Conservation (phyloP, 2,113 vertebrate genomes). For the Entomyzon cyanotis region DNA sequence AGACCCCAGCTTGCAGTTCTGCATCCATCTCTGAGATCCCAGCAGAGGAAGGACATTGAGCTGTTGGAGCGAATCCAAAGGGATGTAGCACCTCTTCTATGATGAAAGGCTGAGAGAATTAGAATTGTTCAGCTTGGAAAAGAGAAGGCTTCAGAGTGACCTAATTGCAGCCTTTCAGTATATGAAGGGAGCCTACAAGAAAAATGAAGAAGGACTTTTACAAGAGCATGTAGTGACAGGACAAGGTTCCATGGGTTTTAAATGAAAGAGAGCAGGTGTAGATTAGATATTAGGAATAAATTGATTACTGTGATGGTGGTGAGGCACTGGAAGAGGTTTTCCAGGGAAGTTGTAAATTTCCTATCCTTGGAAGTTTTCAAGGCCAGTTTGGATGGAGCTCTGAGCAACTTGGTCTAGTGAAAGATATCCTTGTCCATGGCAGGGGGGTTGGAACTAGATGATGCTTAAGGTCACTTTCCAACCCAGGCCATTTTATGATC, state of each 20-base stretch:
- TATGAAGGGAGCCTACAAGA: background rate
- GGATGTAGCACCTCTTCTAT: background rate
- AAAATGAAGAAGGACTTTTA: background rate
- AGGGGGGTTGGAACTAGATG: background rate
- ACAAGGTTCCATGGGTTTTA: background rate
- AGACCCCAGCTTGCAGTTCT: background rate
- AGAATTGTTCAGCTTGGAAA: background rate
- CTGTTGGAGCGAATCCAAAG: background rate
- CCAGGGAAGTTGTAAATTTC: background rate
- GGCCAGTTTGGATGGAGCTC: background rate
- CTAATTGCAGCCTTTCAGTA: background rate
- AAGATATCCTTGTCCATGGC: background rate
- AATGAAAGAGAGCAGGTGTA: background rate
- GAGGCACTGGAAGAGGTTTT: background rate
- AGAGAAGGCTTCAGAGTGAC: background rate
- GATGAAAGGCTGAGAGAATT: background rate
- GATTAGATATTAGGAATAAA: background rate
- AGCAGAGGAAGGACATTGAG: background rate
- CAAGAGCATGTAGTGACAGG: background rate
- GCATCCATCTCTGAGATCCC: background rate
- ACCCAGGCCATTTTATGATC: background rate
- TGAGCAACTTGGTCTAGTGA: background rate
- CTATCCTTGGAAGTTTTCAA: background rate
- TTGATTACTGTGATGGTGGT: background rate
- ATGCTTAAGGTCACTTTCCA: background rate